Evolutionary conservation across 2,113 vertebrate species (phyloP), one percentile per base, ranked within the genome.

Genomic region (Halichoeres trimaculatus): DNA sequence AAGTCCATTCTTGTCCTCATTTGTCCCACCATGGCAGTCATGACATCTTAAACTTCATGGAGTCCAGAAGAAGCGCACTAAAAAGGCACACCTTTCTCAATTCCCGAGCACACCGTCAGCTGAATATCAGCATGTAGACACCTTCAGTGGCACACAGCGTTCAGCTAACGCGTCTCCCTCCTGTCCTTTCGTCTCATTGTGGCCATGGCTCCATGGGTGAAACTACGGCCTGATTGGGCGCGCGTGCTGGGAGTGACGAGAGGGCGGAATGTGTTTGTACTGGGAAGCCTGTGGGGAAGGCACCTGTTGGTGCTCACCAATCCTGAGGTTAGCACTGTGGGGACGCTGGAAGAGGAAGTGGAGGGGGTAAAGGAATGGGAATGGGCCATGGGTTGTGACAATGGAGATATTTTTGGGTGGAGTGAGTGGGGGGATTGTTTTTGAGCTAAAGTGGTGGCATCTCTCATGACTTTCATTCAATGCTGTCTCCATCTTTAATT

Each of bases 291-390:
- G 78, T 36, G 85, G 78, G 80, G 70, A 74, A 89, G 82, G 78
- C 93, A 93, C 93, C 94, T 94, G 93, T 94, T 92, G 89, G 90
- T 90, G 87, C 66, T 86, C 82, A 59, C 82, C 88, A 89, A 83
- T 86, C 55, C 45, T 86, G 89, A 74, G 79, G 83, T 82, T 83
- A 70, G 73, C 69, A 47, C 45, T 66, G 52, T 17, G 45, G 69
- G 72, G 60, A 54, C 8, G 69, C 79, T 59, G 58, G 64, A 70
- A 68, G 78, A 78, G 70, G 76, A 88, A 71, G 64, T 62, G 71
- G 58, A 66, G 72, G 82, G 62, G 67, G 71, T 35, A 36, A 38
- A 57, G 78, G 59, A 65, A 62, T 74, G 79, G 58, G 77, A 61
- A 58, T 50, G 55, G 63, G 55, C 50, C 72, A 35, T 8, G 45